Evolutionary conservation across 2,888 invertebrate genomes (phyloP), one percentile per base, ranked within the genome.

Genomic region (Brachynemurus nebulosus): DNA sequence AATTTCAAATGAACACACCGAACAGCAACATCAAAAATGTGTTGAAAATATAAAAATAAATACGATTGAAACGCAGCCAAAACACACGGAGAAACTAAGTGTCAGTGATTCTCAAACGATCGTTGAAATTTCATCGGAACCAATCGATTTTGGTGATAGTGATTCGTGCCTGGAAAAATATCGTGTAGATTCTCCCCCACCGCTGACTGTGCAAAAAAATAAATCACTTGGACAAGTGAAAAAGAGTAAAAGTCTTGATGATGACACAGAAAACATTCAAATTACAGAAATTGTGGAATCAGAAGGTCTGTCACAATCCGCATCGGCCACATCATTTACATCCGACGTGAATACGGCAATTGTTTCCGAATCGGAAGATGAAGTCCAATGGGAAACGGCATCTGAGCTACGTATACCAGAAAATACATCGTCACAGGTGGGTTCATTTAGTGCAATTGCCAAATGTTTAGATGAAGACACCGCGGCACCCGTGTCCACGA

Each of bases 351-450:
- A 63, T 53, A 67, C 67, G 53, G 67, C 73, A 9, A 59, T 79
- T 19, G 67, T 83, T 11, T 70, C 74, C 30, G 81, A 81, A 59
- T 74, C 71, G 17, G 78, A 77, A 45, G 72, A 75, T 1, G 78
- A 78, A 51, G 61, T 70, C 27, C 74, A 78, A 53, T 73, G 71
- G 68, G 77, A 76, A 56, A 65, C 65, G 51, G 62, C 68, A 1
- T 63, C 66, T 40, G 68, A 70, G 25, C 54, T 71, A 33, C 52
- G 59, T 34, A 54, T 64, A 44, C 53, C 57, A 37, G 47, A 53
- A 14, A 33, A 33, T 9, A 11, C 20, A 17, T 39, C 51, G 43
- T 33, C 47, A 23, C 44, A 25, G 41, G 63, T 60, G 35, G 64
- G 65, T 20, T 63, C 61, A 19, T 55, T 69, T 39, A 67, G 67